These are phyloP conservation scores for Thryonomys swinderianus DNA, from an alignment of 2,113 vertebrate genomes.

Conservation along the genomic window DNA sequence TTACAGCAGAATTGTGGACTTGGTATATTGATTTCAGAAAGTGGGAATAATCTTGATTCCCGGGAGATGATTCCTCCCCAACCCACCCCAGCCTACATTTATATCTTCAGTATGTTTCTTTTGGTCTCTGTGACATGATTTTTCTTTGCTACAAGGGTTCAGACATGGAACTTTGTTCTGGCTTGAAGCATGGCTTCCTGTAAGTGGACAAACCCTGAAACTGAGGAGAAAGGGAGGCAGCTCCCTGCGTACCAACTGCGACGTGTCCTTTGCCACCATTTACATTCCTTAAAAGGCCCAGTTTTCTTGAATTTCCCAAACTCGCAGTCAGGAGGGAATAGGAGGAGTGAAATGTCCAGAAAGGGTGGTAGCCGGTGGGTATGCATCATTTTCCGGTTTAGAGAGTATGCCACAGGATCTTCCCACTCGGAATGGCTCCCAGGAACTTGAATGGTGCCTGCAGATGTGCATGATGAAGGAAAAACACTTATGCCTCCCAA, in stretches of 20 bases:
- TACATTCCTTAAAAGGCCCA: neutral
- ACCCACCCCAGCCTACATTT: neutral
- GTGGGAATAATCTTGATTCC: neutral
- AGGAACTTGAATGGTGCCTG: neutral
- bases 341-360: neutral
- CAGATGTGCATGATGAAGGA: neutral
- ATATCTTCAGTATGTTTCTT: slow-evolving; percentile 34
- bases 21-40: neutral
- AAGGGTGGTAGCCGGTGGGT: neutral
- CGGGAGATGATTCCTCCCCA: neutral
- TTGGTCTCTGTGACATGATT: neutral
- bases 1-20: neutral
- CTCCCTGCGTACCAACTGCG: neutral
- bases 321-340: neutral
- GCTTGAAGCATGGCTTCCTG: neutral
- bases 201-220: slow-evolving; percentile 27
- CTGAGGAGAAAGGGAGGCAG: neutral
- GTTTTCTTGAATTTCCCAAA: neutral
- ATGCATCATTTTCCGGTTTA: neutral
- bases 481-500: neutral
- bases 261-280: neutral
- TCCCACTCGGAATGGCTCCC: neutral
- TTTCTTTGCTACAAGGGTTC: neutral
- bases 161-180: neutral
- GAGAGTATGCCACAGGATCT: neutral